A percentile compares a stretch with the other conserved stretches of the same genome.
These are phyloP conservation scores for Peromyscus californicus DNA, from an alignment of 2,113 vertebrate species.

Conservation along the genomic window DNA sequence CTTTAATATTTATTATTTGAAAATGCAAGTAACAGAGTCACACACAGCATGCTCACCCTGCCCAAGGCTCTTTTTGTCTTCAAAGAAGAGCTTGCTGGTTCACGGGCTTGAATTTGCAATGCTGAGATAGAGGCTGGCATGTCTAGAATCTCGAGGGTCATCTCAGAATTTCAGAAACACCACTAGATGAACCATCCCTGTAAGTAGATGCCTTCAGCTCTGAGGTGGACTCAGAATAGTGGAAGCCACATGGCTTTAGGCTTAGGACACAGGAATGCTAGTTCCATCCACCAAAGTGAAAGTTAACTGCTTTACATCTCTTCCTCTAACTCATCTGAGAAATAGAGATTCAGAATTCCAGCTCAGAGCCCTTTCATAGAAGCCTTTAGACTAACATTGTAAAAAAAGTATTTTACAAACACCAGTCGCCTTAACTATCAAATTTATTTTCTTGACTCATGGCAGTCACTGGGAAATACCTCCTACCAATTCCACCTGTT, in stretches of 20 bases:
- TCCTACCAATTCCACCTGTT: not conserved
- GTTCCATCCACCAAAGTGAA: not conserved
- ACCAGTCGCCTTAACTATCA: not conserved
- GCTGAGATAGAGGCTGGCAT: not conserved
- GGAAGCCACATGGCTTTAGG: not conserved
- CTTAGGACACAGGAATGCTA: not conserved
- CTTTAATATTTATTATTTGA: not conserved
- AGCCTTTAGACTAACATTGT: not conserved
- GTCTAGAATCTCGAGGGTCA: not conserved
- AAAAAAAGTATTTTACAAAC: conserved; percentile 7
- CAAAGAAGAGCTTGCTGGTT: not conserved
- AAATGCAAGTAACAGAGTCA: not conserved
- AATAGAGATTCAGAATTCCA: not conserved
- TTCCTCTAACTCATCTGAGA: not conserved
- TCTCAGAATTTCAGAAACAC: conserved; percentile 2
- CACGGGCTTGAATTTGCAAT: not conserved
- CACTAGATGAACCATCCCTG: not conserved
- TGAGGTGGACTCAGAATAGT: not conserved
- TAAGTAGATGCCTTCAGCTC: not conserved
- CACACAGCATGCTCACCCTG: not conserved
- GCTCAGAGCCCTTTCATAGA: not conserved
- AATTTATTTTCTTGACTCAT: not conserved
- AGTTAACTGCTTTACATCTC: not conserved
- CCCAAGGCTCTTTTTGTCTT: not conserved
- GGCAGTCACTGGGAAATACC: not conserved